Base-by-base conservation (phyloP, 2,797 vertebrate genomes). In the Streptopelia turtur region DNA sequence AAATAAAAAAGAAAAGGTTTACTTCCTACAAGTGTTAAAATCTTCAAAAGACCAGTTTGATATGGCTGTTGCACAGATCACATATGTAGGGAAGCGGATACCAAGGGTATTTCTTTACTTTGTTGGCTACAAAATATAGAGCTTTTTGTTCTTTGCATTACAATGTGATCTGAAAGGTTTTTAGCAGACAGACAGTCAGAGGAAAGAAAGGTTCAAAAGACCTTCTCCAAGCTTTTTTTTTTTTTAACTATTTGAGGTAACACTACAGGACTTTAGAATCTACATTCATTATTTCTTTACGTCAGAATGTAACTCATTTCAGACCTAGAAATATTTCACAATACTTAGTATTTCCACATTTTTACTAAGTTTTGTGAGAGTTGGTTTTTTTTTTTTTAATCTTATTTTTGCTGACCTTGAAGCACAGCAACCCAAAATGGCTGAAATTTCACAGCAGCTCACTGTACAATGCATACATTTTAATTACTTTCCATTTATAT, bases 111-210 rank as follows among this genome's bases (percentile, higher is more conserved):
- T 89, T 80, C 50, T 95, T 90, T 93, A 82, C 39, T 95, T 75
- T 63, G 31, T 31, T 81, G 39, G 79, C 69, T 90, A 85, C 72
- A 72, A 87, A 91, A 92, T 33, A 41, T 4, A 83, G 39, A 87
- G 65, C 50, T 86, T 94, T 94, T 94, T 94, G 84, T 87, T 87
- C 82, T 66, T 83, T 87, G 35, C 59, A 53, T 83, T 83, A 86
- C 52, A 79, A 56, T 39, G 63, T n/a, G 52, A 89, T 66, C 84
- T 76, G 74, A 94, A 90, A 90, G 52, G 52, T 79, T 84, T 89
- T 88, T 55, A 64, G 65, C 2, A 65, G n/a, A 10, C 65, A 55
- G 41, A 10, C 65, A 55, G 41, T 8, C 23, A 5, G 59, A 60
- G 33, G 25, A 65, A 68, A 90, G 49, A 72, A 92, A 69, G 37